phyloP scores from a whole-genome alignment of 2,113 vertebrate genomes.

The Pterocles orientalis region DNA sequence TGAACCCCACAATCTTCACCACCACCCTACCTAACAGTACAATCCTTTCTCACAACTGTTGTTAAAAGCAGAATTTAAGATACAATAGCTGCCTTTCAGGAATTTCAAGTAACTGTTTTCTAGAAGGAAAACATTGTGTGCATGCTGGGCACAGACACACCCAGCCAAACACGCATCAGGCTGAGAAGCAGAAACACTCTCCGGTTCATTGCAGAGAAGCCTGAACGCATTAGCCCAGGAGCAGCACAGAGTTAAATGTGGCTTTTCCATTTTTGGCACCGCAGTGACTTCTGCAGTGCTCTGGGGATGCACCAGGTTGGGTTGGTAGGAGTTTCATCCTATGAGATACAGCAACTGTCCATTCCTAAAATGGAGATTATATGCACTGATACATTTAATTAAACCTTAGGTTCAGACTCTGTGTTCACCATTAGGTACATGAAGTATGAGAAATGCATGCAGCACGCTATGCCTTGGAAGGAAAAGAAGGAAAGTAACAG shows the following conservation, averaged over 20 bases:
- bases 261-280: background rate
- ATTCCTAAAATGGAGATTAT: background rate
- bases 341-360: background rate
- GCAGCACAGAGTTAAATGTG: background rate
- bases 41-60: background rate
- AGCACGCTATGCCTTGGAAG: background rate
- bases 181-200: background rate
- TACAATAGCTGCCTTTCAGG: background rate
- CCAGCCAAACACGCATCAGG: background rate
- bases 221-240: background rate
- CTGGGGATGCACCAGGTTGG: background rate
- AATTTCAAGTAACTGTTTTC: background rate
- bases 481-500: background rate
- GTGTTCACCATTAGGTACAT: background rate
- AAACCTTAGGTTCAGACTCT: background rate
- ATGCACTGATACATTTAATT: background rate
- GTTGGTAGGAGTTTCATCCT: background rate
- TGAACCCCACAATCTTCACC: background rate
- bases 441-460: background rate
- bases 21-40: background rate
- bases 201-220: background rate
- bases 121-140: background rate
- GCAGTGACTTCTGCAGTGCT: background rate
- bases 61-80: background rate
- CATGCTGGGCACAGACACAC: background rate